Evolutionary conservation across 2,797 vertebrate species (phyloP), one percentile per base, ranked within the genome.

Genomic region (Ctenopoma multispine): DNA sequence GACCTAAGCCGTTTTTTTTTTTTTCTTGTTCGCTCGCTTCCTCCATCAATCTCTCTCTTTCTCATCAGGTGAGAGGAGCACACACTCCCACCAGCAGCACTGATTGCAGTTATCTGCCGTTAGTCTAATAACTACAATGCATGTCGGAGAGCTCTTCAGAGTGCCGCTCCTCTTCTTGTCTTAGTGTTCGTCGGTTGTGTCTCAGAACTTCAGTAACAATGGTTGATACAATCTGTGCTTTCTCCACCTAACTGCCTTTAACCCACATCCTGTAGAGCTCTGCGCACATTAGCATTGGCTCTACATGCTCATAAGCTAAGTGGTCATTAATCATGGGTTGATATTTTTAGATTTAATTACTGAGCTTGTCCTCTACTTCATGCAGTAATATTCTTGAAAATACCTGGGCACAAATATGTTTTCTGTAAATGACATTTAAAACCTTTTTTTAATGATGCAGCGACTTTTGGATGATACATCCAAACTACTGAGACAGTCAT

Each of bases 321-420:
- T 77, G 83, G 70, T 81, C 88, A 89, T 91, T 91, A 89, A 87
- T 91, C 90, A 87, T 48, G 11, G 17, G 49, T 82, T 88, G 84
- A 80, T 89, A 89, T 89, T 90, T 91, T 89, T 89, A 86, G 81
- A 87, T 86, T 80, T 87, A 88, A 89, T 89, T 84, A 79, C 85
- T 7, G 69, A 60, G 80, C 76, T 74, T 69, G 76, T 87, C 78
- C 72, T 68, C 47, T 62, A 34, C 71, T 65, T 71, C 54, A 80
- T 49, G 66, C 83, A 46, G 65, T 71, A 69, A 86, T 76, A 44
- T 61, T 64, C 47, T 49, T 56, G 23, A 72, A 86, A 89, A 83
- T 41, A 48, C 51, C 72, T 27, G 14, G 34, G 64, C 23, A 54
- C 24, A 72, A 67, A 15, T 29, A 6, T 38, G 36, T 23, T 62